Evolutionary conservation across 1,140 invertebrate genomes (phyloP).

Genomic region (Luehdorfia chinensis): DNA sequence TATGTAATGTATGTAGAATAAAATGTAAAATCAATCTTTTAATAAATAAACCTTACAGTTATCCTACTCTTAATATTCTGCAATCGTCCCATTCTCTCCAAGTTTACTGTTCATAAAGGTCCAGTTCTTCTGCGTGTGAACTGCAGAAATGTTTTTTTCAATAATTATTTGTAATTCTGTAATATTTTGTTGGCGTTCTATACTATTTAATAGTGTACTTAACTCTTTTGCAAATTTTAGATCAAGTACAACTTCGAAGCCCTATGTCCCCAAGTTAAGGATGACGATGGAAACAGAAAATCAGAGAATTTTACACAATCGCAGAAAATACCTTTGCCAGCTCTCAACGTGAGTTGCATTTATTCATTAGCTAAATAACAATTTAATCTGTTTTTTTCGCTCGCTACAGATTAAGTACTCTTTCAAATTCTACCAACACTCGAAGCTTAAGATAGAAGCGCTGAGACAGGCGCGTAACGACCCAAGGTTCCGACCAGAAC

Average conservation of each 20-base stretch:
- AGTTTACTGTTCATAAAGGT: no score
- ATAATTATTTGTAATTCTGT: no score
- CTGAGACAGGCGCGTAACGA: conserved; percentile 78
- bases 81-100: no score
- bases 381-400: conserved; percentile 42
- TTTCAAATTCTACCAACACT: conserved; percentile 79
- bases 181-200: no score
- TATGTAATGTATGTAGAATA: no score
- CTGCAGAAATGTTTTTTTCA: no score
- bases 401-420: conserved; percentile 79
- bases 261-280: conserved; percentile 79
- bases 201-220: no score
- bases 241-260: conserved; percentile 83
- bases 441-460: conserved; percentile 73
- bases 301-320: conserved; percentile 75
- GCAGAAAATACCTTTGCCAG: conserved; percentile 81
- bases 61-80: no score
- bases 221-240: conserved; percentile 43
- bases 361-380: conserved; percentile 22
- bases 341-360: conserved; percentile 82
- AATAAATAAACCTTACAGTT: no score
- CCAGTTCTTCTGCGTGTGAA: no score
- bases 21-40: no score
- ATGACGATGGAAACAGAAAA: conserved; percentile 79
- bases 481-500: conserved; percentile 78